These are phyloP conservation scores for Glossosoma conforme DNA, from an alignment of 1,140 invertebrate genomes.

Conservation along the genomic window DNA sequence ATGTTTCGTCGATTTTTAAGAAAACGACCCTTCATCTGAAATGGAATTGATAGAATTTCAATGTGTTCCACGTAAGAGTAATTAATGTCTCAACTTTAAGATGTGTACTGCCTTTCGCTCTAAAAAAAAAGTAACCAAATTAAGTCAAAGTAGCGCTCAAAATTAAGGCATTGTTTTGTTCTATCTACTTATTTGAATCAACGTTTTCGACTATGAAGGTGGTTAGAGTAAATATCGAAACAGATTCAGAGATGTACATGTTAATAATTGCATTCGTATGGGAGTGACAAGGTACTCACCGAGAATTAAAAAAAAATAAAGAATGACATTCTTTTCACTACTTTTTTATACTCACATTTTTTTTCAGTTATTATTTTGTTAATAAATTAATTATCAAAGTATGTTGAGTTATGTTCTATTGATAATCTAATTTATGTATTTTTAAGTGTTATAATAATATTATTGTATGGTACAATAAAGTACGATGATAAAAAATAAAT, in stretches of 20 bases:
- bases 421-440: not conserved
- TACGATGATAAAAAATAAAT: not conserved
- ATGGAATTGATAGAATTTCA: slow-evolving; percentile 3
- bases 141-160: not conserved
- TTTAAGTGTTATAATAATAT: slow-evolving; percentile 3
- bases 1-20: too few relatives aligned
- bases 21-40: not conserved
- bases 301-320: not conserved
- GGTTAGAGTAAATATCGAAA: not conserved
- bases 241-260: slow-evolving; percentile 3
- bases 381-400: slow-evolving; percentile 2
- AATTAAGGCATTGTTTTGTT: slow-evolving; percentile 2
- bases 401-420: slow-evolving; percentile 1
- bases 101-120: not conserved
- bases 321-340: slow-evolving; percentile 1
- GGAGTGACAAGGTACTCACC: slow-evolving; percentile 3
- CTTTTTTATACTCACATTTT: not conserved
- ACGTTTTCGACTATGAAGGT: slow-evolving; percentile 1
- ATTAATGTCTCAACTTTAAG: not conserved
- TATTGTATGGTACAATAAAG: slow-evolving; percentile 3
- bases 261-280: slow-evolving; percentile 1
- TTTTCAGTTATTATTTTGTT: not conserved
- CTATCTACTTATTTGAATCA: slow-evolving; percentile 3
- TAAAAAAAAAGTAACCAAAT: not conserved
- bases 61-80: not conserved